These are phyloP conservation scores for Baronia brevicornis DNA, from an alignment of 2,888 invertebrate genomes.

Conservation along the genomic window DNA sequence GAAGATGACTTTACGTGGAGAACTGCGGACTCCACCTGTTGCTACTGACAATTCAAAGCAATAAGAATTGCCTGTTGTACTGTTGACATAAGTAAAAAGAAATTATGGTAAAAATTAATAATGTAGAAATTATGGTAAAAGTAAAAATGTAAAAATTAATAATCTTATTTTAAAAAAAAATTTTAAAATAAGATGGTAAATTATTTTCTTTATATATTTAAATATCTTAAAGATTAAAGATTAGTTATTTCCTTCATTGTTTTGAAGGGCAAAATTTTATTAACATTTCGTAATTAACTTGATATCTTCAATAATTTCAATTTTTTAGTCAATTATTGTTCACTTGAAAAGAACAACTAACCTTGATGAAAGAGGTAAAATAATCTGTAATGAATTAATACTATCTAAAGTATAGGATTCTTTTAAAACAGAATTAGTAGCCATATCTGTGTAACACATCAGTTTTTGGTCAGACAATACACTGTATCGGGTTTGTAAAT, in stretches of 20 bases:
- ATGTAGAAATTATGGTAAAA: slow-evolving; percentile 2
- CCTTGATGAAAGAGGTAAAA: slow-evolving; percentile 72
- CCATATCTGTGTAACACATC: slow-evolving; percentile 82
- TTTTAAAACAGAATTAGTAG: slow-evolving; percentile 79
- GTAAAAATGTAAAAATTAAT: too few relatives aligned
- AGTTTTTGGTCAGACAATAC: slow-evolving; percentile 83
- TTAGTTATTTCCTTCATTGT: too few relatives aligned
- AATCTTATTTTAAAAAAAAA: too few relatives aligned
- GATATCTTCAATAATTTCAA: too few relatives aligned
- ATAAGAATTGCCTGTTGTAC: slow-evolving; percentile 74
- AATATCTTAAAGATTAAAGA: too few relatives aligned
- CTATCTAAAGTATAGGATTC: slow-evolving; percentile 82
- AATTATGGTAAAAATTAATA: slow-evolving; percentile 3
- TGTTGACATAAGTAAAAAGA: slow-evolving; percentile 23
- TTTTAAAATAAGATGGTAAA: too few relatives aligned
- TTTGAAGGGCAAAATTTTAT: too few relatives aligned
- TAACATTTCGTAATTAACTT: too few relatives aligned
- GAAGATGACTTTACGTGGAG: slow-evolving; percentile 71
- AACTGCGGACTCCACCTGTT: slow-evolving; percentile 37
- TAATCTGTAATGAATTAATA: slow-evolving; percentile 79
- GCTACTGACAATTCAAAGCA: slow-evolving; percentile 78
- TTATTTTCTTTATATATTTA: too few relatives aligned
- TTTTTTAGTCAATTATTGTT: too few relatives aligned
- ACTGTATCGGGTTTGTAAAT: slow-evolving; percentile 83
- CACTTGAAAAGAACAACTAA: too few relatives aligned